Evolutionary conservation across 2,113 vertebrate genomes (phyloP).

Genomic region (Emydura subglobosa): DNA sequence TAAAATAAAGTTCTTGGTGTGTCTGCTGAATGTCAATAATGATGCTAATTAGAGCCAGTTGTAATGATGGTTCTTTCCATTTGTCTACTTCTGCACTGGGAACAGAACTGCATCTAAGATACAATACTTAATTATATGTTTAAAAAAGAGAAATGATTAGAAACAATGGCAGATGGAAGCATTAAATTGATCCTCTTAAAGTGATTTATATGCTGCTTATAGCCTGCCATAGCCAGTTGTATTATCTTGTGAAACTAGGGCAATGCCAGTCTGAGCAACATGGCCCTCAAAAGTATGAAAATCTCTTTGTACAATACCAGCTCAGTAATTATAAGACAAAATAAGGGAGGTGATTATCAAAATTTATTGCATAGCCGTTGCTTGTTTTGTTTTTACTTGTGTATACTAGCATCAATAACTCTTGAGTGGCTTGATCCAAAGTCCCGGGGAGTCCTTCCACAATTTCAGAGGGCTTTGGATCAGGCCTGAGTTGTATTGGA

Average conservation of each 20-base stretch:
- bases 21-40: background rate
- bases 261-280: background rate
- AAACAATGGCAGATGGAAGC: background rate
- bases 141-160: background rate
- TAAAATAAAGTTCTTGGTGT: background rate
- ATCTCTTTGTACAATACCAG: background rate
- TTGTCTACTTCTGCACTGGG: background rate
- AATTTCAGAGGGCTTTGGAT: background rate
- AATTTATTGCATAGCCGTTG: background rate
- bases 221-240: background rate
- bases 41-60: background rate
- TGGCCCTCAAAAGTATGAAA: background rate
- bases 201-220: background rate
- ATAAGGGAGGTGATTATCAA: background rate
- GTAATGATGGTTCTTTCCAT: background rate
- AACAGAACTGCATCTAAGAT: background rate
- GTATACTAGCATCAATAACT: background rate
- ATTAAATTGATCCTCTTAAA: background rate
- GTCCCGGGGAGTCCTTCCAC: background rate
- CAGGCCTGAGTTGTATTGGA: background rate
- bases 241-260: background rate
- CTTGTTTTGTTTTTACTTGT: background rate
- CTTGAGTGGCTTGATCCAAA: background rate
- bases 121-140: background rate
- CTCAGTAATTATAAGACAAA: background rate